phyloP scores from a whole-genome alignment of 2,888 invertebrate genomes.

The Halocaridina rubra region DNA sequence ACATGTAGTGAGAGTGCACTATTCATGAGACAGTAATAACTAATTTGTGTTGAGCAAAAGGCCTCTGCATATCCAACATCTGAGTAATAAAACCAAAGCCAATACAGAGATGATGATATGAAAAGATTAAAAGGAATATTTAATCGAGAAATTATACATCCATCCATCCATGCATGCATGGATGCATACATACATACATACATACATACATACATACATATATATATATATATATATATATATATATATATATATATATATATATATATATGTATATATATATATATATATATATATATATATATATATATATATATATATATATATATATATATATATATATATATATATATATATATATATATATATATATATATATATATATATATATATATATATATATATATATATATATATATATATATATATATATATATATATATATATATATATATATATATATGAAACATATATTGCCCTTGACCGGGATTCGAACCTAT shows the following conservation, averaged over 20 bases:
- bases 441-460: neutral
- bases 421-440: neutral
- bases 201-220: neutral
- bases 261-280: neutral
- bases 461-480: no score
- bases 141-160: no score
- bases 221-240: neutral
- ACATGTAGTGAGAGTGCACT: no score
- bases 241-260: conserved; percentile 3
- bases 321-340: neutral
- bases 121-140: no score
- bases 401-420: neutral
- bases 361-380: neutral
- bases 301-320: neutral
- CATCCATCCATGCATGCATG: no score
- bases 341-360: neutral
- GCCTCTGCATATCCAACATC: no score
- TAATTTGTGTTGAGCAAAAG: no score
- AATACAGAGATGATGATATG: no score
- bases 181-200: neutral
- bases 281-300: neutral
- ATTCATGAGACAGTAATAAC: no score
- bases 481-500: no score
- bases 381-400: neutral
- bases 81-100: no score